Conservation (phyloP, 2,888 invertebrate genomes). For the Brassicogethes aeneus region DNA sequence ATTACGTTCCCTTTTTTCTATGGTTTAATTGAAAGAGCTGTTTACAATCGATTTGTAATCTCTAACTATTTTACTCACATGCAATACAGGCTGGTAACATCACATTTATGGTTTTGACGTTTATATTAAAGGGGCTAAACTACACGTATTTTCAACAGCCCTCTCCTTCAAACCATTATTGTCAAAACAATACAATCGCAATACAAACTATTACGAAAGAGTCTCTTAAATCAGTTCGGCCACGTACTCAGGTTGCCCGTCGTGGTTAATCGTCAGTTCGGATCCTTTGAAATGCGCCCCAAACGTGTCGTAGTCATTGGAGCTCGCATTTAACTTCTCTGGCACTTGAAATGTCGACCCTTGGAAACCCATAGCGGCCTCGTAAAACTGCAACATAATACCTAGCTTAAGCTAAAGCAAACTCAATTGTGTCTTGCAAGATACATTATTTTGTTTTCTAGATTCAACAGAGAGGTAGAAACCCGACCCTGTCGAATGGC, state of each 20-base stretch:
- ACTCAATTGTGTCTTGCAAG: too few species aligned
- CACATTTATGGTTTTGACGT: too few species aligned
- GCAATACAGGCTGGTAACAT: slow-evolving; percentile 1
- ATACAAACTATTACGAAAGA: slow-evolving; percentile 6
- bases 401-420: slow-evolving; percentile 1
- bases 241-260: slow-evolving; percentile 52
- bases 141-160: slow-evolving; percentile 11
- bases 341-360: slow-evolving; percentile 72
- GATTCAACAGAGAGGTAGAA: too few species aligned
- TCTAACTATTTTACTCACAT: too few species aligned
- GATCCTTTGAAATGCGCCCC: slow-evolving; percentile 35
- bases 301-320: slow-evolving; percentile 27
- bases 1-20: slow-evolving; percentile 7
- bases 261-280: slow-evolving; percentile 46
- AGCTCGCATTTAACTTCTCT: slow-evolving; percentile 23
- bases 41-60: slow-evolving; percentile 1
- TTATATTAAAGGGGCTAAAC: too few species aligned
- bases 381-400: slow-evolving; percentile 45
- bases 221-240: slow-evolving; percentile 47
- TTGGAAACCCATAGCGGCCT: slow-evolving; percentile 55
- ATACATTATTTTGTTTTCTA: too few species aligned
- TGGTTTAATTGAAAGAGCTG: slow-evolving; percentile 10
- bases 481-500: too few species aligned
- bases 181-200: slow-evolving; percentile 16
- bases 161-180: slow-evolving; percentile 14